These are phyloP conservation scores for Plebejus melissa DNA, from an alignment of 2,888 invertebrate genomes.

Conservation along the genomic window DNA sequence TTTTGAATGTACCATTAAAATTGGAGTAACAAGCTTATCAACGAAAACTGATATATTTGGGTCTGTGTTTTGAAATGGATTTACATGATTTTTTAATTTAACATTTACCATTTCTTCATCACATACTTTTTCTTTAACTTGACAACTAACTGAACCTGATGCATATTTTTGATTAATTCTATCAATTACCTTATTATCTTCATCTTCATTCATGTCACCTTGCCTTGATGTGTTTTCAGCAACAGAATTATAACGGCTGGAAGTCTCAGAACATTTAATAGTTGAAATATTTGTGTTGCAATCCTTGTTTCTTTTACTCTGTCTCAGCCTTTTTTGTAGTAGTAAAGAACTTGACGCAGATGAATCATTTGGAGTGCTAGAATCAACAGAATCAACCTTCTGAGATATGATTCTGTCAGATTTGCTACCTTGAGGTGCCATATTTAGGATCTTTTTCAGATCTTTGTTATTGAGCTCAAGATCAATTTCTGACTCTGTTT, in stretches of 20 bases:
- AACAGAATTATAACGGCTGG: slow-evolving; percentile 42
- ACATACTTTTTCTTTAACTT: slow-evolving; percentile 30
- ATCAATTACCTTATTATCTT: slow-evolving; percentile 43
- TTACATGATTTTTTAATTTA: slow-evolving; percentile 46
- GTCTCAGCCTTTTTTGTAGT: slow-evolving; percentile 41
- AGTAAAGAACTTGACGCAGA: slow-evolving; percentile 35
- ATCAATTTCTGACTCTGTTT: slow-evolving; percentile 26
- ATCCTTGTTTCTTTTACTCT: slow-evolving; percentile 35
- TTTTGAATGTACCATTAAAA: slow-evolving; percentile 67
- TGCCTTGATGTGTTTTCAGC: slow-evolving; percentile 36
- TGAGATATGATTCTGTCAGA: not conserved
- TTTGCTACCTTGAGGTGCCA: not conserved
- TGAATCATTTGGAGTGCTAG: slow-evolving; percentile 21
- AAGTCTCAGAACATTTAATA: slow-evolving; percentile 39
- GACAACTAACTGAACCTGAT: not conserved
- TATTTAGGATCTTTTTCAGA: slow-evolving; percentile 4
- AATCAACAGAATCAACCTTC: slow-evolving; percentile 1
- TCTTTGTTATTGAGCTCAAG: slow-evolving; percentile 19
- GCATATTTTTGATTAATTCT: slow-evolving; percentile 40
- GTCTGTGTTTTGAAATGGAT: slow-evolving; percentile 63
- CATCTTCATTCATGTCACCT: slow-evolving; percentile 42
- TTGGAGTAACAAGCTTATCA: slow-evolving; percentile 61
- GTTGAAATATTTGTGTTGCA: slow-evolving; percentile 34
- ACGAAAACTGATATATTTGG: slow-evolving; percentile 59
- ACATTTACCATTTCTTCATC: slow-evolving; percentile 27